Percentiles rank a stretch among this genome's conserved stretches.
Evolutionary conservation across 2,113 vertebrate genomes (phyloP).

Genomic region (Bostrychus sinensis): DNA sequence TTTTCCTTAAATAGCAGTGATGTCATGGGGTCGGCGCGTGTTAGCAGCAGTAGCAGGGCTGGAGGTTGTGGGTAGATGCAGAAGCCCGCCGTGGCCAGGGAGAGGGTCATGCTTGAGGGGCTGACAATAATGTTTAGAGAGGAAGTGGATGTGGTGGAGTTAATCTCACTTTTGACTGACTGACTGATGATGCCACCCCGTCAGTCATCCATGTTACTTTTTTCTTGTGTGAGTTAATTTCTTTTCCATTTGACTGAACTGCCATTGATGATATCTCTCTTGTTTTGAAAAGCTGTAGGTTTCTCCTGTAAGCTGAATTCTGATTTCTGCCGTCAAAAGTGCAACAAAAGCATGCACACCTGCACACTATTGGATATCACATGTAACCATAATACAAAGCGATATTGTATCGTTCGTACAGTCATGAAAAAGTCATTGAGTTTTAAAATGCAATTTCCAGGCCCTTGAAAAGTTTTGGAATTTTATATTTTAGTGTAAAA

Average conservation of each 20-base stretch:
- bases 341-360: background rate
- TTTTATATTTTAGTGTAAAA: too few relatives aligned
- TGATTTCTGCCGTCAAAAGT: background rate
- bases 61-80: background rate
- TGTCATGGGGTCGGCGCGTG: constrained; percentile 58
- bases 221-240: background rate
- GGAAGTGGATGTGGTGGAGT: constrained; percentile 68
- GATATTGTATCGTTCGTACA: too few relatives aligned
- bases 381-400: too few relatives aligned
- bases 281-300: background rate
- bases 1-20: constrained; percentile 75
- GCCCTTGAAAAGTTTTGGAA: too few relatives aligned
- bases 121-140: constrained; percentile 59
- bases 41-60: constrained; percentile 30
- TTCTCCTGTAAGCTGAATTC: background rate
- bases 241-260: constrained; percentile 14
- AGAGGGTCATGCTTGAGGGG: constrained; percentile 56
- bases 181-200: constrained; percentile 20
- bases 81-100: constrained; percentile 57
- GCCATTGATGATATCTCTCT: background rate
- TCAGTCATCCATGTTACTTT: constrained; percentile 33
- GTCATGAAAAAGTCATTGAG: too few relatives aligned
- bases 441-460: too few relatives aligned
- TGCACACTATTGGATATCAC: too few relatives aligned
- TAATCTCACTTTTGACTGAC: too few relatives aligned